Evolutionary conservation across 1,140 invertebrate species (phyloP).

Genomic region (Cephus cinctus): DNA sequence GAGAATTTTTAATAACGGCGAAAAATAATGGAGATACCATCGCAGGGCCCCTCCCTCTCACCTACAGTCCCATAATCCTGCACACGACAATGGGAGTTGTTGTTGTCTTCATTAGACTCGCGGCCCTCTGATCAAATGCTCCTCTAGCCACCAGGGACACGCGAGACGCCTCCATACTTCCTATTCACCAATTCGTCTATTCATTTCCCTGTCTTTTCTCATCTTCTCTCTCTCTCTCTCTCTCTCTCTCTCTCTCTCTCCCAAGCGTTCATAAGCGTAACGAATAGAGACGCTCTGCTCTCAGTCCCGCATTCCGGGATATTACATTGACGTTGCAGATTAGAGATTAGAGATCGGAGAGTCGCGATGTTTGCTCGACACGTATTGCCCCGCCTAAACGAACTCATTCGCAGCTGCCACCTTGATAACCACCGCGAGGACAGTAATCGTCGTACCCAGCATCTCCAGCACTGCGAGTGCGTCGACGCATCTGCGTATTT

Average conservation of each 20-base stretch:
- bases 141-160: conserved; percentile 16
- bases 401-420: too few relatives aligned
- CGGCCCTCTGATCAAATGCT: conserved; percentile 39
- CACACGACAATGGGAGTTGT: conserved; percentile 25
- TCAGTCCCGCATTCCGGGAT: too few relatives aligned
- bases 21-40: conserved; percentile 43
- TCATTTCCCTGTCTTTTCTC: not conserved
- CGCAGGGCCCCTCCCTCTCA: too few relatives aligned
- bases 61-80: too few relatives aligned
- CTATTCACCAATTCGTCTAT: not conserved
- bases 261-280: not conserved
- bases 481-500: too few relatives aligned
- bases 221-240: conserved; percentile 8
- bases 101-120: conserved; percentile 42
- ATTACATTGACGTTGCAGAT: conserved; percentile 42
- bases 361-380: conserved; percentile 32
- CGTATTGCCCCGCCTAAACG: conserved; percentile 34
- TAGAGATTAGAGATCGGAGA: too few relatives aligned
- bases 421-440: too few relatives aligned
- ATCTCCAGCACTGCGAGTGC: too few relatives aligned
- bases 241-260: not conserved
- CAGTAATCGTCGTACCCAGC: too few relatives aligned
- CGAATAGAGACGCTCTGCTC: not conserved
- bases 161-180: not conserved
- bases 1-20: conserved; percentile 45